Percentiles rank a stretch among this genome's conserved stretches.
These are phyloP conservation scores for Spodoptera frugiperda DNA, from an alignment of 1,140 invertebrate genomes.

Conservation along the genomic window DNA sequence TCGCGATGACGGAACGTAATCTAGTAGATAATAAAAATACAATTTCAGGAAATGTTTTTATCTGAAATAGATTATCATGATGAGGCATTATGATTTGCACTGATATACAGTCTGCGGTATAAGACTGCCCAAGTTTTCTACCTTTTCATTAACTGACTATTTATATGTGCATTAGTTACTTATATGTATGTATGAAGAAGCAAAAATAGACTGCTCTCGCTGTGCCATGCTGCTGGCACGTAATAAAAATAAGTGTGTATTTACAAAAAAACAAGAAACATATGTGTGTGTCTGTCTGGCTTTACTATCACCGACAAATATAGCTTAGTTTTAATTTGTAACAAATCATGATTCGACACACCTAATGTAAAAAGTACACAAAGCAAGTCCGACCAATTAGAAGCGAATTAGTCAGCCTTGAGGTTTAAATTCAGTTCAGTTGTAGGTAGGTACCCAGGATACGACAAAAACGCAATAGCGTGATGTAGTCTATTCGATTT, in stretches of 20 bases:
- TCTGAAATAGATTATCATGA: neutral
- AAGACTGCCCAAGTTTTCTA: constrained; percentile 9
- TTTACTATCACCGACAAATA: constrained; percentile 19
- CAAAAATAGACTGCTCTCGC: constrained; percentile 12
- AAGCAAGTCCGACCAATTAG: neutral
- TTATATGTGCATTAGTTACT: neutral
- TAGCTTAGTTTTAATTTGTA: neutral
- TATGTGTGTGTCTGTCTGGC: constrained; percentile 1
- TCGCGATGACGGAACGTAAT: constrained; percentile 8
- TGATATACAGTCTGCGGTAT: constrained; percentile 4
- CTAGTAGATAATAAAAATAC: constrained; percentile 21
- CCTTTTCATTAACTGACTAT: neutral
- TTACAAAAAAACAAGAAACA: constrained; percentile 28
- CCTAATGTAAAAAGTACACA: constrained; percentile 10
- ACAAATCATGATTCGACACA: neutral
- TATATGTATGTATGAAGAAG: neutral
- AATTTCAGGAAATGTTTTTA: constrained; percentile 25
- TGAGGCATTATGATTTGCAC: neutral
- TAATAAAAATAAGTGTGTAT: constrained; percentile 10
- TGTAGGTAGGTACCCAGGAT: neutral
- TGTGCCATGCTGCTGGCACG: constrained; percentile 7
- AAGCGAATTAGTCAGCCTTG: constrained; percentile 5
- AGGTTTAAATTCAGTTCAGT: constrained; percentile 20
- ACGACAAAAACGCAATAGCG: constrained; percentile 17
- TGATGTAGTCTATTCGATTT: constrained; percentile 1